phyloP scores from a whole-genome alignment of 2,888 invertebrate genomes.

The Campoplex nolae region DNA sequence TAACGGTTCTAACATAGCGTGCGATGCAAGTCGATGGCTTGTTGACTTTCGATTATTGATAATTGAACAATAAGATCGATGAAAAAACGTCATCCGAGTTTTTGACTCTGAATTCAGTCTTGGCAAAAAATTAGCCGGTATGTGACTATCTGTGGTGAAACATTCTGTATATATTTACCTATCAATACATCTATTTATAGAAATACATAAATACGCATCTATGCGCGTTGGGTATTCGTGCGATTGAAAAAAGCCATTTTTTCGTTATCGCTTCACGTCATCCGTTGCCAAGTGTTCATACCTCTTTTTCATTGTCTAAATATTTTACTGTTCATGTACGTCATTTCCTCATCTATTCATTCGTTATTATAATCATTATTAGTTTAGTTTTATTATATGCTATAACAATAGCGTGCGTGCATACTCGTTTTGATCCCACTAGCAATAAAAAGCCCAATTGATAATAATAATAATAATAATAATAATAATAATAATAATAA shows the following conservation, averaged over 20 bases:
- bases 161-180: neutral
- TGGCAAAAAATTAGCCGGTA: neutral
- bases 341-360: conserved; percentile 6
- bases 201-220: conserved; percentile 25
- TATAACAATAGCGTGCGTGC: no score
- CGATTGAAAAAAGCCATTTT: conserved; percentile 47
- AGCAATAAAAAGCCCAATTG: neutral
- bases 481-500: no score
- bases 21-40: neutral
- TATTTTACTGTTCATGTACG: conserved; percentile 3
- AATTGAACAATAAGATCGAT: neutral
- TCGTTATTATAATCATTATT: neutral
- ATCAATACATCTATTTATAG: neutral
- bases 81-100: neutral
- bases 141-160: neutral
- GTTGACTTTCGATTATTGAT: neutral
- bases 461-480: no score
- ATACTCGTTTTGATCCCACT: neutral
- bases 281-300: conserved; percentile 42
- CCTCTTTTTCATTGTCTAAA: neutral
- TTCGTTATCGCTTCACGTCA: conserved; percentile 55
- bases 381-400: neutral
- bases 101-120: neutral
- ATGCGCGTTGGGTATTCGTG: conserved; percentile 50
- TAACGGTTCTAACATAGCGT: neutral